Percentiles rank a stretch among this genome's conserved stretches.
phyloP scores from a whole-genome alignment of 2,797 vertebrate genomes.

The Amniataba percoides region DNA sequence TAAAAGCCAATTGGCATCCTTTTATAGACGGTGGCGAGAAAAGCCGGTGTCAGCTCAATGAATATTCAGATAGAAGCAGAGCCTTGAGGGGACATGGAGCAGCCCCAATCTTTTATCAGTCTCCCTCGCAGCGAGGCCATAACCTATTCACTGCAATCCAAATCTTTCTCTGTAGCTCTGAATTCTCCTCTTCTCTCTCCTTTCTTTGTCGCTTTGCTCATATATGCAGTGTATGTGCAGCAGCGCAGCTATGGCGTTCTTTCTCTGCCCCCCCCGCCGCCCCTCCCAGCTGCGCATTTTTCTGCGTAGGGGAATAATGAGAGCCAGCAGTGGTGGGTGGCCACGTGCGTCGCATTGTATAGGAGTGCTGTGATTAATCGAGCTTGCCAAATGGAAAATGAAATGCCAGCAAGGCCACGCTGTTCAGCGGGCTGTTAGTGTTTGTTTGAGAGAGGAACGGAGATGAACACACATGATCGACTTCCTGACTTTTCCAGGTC shows the following conservation, averaged over 20 bases:
- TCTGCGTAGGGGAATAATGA: slow-evolving; percentile 68
- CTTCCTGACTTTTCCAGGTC: slow-evolving; percentile 72
- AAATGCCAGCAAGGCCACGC: slow-evolving; percentile 75
- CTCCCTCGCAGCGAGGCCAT: slow-evolving; percentile 51
- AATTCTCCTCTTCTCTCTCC: slow-evolving; percentile 22
- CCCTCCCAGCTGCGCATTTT: slow-evolving; percentile 54
- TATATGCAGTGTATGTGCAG: slow-evolving; percentile 3
- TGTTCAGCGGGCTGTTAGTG: slow-evolving; percentile 71
- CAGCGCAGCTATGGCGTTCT: slow-evolving; percentile 13
- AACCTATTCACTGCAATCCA: slow-evolving; percentile 64
- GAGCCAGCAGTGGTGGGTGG: slow-evolving; percentile 68
- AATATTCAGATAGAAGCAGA: slow-evolving; percentile 79
- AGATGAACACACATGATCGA: slow-evolving; percentile 73
- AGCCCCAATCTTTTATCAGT: slow-evolving; percentile 77
- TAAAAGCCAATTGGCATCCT: slow-evolving; percentile 80
- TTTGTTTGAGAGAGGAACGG: slow-evolving; percentile 63
- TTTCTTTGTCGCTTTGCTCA: slow-evolving; percentile 26
- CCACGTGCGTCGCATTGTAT: slow-evolving; percentile 74
- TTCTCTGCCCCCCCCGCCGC: slow-evolving; percentile 7
- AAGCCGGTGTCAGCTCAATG: slow-evolving; percentile 76
- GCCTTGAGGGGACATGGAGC: slow-evolving; percentile 76
- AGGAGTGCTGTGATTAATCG: slow-evolving; percentile 83
- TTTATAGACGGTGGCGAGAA: slow-evolving; percentile 71
- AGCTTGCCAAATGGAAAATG: slow-evolving; percentile 85
- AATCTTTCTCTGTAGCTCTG: slow-evolving; percentile 47